Conservation (phyloP, 2,797 vertebrate genomes). For the Masticophis lateralis region DNA sequence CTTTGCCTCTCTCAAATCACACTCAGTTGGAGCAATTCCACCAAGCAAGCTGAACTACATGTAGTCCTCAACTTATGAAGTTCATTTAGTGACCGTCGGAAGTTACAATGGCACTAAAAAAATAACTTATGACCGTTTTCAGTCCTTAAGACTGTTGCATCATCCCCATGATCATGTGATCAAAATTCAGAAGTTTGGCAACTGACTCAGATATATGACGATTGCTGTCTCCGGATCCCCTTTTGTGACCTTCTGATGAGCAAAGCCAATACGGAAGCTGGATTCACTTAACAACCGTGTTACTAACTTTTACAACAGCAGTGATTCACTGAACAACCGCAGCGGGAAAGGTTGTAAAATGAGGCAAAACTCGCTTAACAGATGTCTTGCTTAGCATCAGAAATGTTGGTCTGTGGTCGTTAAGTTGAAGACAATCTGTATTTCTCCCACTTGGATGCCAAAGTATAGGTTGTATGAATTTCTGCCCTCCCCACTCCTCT, state of each 20-base stretch:
- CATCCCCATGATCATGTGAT: background rate
- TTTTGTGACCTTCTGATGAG: background rate
- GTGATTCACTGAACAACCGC: background rate
- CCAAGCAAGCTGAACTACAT: background rate
- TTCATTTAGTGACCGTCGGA: background rate
- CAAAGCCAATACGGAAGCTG: background rate
- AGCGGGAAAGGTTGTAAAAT: background rate
- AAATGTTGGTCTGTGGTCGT: background rate
- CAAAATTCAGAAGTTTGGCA: background rate
- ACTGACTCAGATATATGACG: background rate
- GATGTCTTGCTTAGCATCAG: background rate
- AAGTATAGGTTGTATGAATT: background rate
- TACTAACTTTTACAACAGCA: background rate
- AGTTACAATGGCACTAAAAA: background rate
- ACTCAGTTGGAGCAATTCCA: background rate
- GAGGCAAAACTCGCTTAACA: background rate
- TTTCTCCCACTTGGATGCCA: background rate
- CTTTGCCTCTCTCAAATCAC: background rate
- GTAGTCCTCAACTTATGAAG: background rate
- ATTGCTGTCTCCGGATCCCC: background rate
- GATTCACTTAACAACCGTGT: background rate
- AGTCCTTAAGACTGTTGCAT: background rate
- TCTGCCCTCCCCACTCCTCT: background rate
- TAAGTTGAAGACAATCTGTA: background rate
- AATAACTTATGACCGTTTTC: background rate